These are phyloP conservation scores for Steinernema feltiae DNA, from an alignment of 1,140 invertebrate species.

Conservation along the genomic window DNA sequence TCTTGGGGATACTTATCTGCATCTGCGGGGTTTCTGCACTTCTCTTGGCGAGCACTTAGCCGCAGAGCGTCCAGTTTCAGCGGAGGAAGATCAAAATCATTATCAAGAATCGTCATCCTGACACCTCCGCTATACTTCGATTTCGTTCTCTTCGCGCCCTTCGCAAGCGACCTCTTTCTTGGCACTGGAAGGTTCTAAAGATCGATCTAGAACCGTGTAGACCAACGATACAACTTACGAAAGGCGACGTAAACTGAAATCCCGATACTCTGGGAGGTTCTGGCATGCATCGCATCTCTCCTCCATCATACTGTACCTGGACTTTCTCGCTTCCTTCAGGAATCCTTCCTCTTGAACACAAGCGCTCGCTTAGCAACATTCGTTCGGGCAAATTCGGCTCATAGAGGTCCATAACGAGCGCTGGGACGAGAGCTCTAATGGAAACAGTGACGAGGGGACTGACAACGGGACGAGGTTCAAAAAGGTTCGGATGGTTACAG, in stretches of 20 bases:
- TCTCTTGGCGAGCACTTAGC: neutral
- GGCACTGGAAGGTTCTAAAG: neutral
- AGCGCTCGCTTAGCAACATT: slow-evolving; percentile 83
- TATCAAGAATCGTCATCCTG: neutral
- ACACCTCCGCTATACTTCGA: neutral
- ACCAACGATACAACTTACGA: neutral
- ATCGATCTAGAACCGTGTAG: neutral
- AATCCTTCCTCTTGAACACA: neutral
- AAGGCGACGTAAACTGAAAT: slow-evolving; percentile 26
- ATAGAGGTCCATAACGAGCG: slow-evolving; percentile 21
- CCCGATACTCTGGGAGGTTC: slow-evolving; percentile 20
- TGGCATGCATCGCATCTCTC: neutral
- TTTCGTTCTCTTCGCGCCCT: neutral
- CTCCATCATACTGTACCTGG: neutral
- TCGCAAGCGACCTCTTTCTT: neutral
- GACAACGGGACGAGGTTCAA: slow-evolving; percentile 87
- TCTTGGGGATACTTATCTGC: too few relatives aligned
- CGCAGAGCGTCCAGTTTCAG: neutral
- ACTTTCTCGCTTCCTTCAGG: neutral
- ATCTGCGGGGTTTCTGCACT: neutral
- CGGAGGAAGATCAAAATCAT: neutral
- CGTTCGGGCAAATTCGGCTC: slow-evolving; percentile 67
- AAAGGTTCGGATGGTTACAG: slow-evolving; percentile 98
- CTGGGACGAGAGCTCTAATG: slow-evolving; percentile 19
- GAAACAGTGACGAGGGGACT: slow-evolving; percentile 65